Evolutionary conservation across 2,888 invertebrate genomes (phyloP).

Genomic region (Parnassius mnemosyne): DNA sequence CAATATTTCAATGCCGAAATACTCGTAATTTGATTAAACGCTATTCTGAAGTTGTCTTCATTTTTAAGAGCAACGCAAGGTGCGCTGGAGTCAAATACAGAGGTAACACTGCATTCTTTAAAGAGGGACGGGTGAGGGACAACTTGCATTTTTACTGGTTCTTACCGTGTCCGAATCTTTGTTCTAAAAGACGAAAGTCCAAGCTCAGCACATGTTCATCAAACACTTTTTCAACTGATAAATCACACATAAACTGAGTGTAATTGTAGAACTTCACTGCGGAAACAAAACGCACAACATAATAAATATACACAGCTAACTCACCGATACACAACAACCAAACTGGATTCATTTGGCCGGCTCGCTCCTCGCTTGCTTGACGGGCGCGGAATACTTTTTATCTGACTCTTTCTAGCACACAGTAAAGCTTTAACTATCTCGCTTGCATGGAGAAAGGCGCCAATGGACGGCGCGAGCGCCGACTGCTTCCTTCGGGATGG

Average conservation of each 20-base stretch:
- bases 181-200: conserved; percentile 29
- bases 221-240: conserved; percentile 49
- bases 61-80: conserved; percentile 49
- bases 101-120: conserved; percentile 71
- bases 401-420: conserved; percentile 52
- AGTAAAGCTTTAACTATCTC: conserved; percentile 41
- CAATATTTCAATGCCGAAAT: conserved; percentile 1
- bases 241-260: conserved; percentile 47
- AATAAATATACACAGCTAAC: conserved; percentile 53
- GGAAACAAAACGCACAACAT: conserved; percentile 42
- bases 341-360: conserved; percentile 70
- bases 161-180: conserved; percentile 57
- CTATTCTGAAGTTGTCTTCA: conserved; percentile 28
- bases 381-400: conserved; percentile 69
- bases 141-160: conserved; percentile 65
- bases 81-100: conserved; percentile 63
- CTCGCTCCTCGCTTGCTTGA: conserved; percentile 45
- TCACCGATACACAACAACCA: conserved; percentile 64
- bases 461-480: conserved; percentile 73
- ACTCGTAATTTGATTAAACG: conserved; percentile 34
- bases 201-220: conserved; percentile 49
- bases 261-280: conserved; percentile 72
- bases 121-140: conserved; percentile 74
- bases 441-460: conserved; percentile 71
- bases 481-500: conserved; percentile 71